Evolutionary conservation across 2,888 invertebrate species (phyloP).

Genomic region (Cotesia congregata): DNA sequence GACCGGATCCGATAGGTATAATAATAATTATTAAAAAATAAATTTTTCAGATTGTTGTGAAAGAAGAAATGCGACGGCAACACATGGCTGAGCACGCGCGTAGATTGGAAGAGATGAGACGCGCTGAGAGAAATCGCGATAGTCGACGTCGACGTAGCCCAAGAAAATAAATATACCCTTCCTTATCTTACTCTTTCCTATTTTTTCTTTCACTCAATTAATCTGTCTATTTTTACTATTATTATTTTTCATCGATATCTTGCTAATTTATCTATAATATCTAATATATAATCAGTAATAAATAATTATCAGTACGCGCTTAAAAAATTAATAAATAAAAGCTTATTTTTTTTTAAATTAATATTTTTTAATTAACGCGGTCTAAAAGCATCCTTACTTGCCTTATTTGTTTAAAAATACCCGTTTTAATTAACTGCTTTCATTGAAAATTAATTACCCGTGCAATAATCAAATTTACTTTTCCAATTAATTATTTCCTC

Average conservation of each 20-base stretch:
- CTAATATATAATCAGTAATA: not conserved
- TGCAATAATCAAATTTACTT: conserved; percentile 32
- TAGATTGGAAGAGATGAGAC: conserved; percentile 81
- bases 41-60: conserved; percentile 83
- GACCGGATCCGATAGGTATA: no score
- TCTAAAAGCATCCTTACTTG: not conserved
- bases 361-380: not conserved
- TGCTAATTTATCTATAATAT: not conserved
- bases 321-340: not conserved
- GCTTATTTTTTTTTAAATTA: not conserved
- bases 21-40: not conserved
- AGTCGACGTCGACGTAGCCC: conserved; percentile 66
- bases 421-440: conserved; percentile 12
- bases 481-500: conserved; percentile 12
- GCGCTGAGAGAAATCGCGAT: conserved; percentile 71
- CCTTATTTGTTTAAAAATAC: not conserved
- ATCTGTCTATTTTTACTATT: conserved; percentile 15
- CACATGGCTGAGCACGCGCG: conserved; percentile 91
- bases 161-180: conserved; percentile 52
- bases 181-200: conserved; percentile 41
- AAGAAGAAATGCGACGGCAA: conserved; percentile 88
- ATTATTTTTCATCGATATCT: not conserved
- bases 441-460: not conserved
- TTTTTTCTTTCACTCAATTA: conserved; percentile 30
- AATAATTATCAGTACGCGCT: not conserved